Base-by-base conservation (phyloP, 2,888 invertebrate species). In the Philhelius pedissequus region DNA sequence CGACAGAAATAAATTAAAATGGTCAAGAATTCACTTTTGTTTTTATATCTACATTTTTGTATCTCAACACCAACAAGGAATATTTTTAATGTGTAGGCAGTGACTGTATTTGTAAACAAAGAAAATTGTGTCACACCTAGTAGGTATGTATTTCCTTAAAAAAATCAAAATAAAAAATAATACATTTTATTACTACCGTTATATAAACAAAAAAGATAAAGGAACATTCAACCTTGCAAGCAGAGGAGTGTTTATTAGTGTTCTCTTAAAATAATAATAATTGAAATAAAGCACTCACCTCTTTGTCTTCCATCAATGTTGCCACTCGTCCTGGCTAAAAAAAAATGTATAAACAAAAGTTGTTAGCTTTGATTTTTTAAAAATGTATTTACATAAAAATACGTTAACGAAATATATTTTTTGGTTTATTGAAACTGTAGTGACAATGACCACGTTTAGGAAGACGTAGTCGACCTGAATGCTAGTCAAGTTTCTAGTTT, bases 281-380 rank as follows among this genome's bases (percentile, higher is more conserved):
- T 25, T 45, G 38, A 62, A 56, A 30, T n/a, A n/a, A 35, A 38
- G 30, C 62, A 90, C 93, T 94, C 92, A 97, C 97, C 93, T 96
- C 94, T 89, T 94, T 93, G 89, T 96, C 95, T 90, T 96, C 94
- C 70, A 97, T 93, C 60, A 98, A 93, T 22, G 97, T 98, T 11
- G 96, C 98, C 40, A 98, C 98, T 89, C 98, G 93, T 74, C 98
- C 98, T 81, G 97, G 97, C 97, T 98, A 94, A 74, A 64, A 58
- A 56, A 52, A 56, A 56, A 54, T 48, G 18, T 35, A 62, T 2
- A 25, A 64, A 48, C 7, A 43, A 18, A 43, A 9, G 8, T 18
- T 43, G 7, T 15, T 40, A 3, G 11, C 9, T n/a, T 38, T 38
- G 11, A 32, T n/a, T 38, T 38, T 38, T 43, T n/a, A n/a, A n/a